Evolutionary conservation across 2,797 vertebrate species (phyloP), one percentile per base, ranked within the genome.

Genomic region (Hippoglossus hippoglossus): DNA sequence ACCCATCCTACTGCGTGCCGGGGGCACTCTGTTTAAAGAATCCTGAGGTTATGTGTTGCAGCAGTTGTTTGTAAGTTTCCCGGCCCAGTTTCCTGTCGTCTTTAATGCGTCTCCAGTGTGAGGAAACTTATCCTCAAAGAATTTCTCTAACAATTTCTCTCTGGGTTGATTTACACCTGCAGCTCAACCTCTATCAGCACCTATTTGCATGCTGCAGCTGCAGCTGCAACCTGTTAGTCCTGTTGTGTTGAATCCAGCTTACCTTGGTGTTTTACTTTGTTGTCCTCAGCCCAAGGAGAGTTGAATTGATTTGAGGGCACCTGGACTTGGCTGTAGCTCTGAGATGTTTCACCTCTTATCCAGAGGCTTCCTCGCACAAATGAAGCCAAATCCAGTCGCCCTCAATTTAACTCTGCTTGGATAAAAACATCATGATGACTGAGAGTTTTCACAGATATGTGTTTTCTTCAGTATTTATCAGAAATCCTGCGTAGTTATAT

Each of bases 21-120:
- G 71, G 60, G 85, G 76, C 78, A 6, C 71, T 79, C 77, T 51
- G 71, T 81, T 81, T 71, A 66, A 73, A 74, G 71, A 67, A 64
- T 75, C 60, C 77, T 41, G 79, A 46, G 73, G 60, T 75, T 79
- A 52, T 53, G 46, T 60, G 50, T 34, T 64, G 60, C 34, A 56
- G n/a, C 68, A 26, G 74, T 71, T 73, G 65, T 78, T 80, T 73
- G n/a, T 54, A 69, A 59, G 67, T 86, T 76, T 63, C 78, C 28
- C 65, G 49, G 28, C 28, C 19, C 25, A 12, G 3, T 55, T 57
- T n/a, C 47, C 52, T 79, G 67, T 71, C n/a, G 9, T 46, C 81
- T 82, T 58, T 39, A 71, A 81, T 53, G 50, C 10, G 21, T 71
- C 68, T 67, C 70, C 41, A 18, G 58, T 64, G 59, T 22, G 22